Evolutionary conservation across 2,888 invertebrate genomes (phyloP), one percentile per base, ranked within the genome.

Genomic region (Uloborus plumipes): DNA sequence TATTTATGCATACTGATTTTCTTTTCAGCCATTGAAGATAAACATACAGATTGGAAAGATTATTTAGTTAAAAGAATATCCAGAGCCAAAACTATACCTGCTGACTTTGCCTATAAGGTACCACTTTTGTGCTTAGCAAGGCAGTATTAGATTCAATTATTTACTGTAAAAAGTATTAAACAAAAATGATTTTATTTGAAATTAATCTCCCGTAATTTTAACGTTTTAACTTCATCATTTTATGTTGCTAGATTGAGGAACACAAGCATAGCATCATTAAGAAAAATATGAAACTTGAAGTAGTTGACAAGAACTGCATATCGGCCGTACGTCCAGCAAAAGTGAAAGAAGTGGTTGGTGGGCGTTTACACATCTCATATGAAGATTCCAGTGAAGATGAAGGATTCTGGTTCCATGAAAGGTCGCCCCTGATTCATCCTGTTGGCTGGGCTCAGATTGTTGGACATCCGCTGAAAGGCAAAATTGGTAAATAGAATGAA

Each of bases 331-430:
- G 90, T 66, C 93, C 98, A 72, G 98, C 98, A 0, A 94, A 94
- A 66, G 94, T 98, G 65, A 93, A 94, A 86, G 95, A 95, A 89
- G 95, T 97, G 86, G 92, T 97, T 50, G 98, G 98, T 0, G 97
- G 97, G 88, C 92, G 98, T 73, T 91, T 99, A 79, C 95, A 96
- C 87, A 93, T 99, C 1, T 93, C 94, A 87, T 98, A 98, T 89
- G 96, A 94, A 86, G 95, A 96, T 87, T 93, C 94, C 84, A 92
- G 92, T 0, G 79, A 74, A 15, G 86, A 86, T 65, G 89, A 89
- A 89, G 91, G 97, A 4, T 98, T 99, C 89, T 99, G 98, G 98
- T 98, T 97, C 88, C 98, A 98, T 86, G 96, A 97, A 89, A 95
- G 95, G 88, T 97, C 98, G 0, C 95, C 96, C 0, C 91, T 98